Base-by-base conservation (phyloP, 2,113 vertebrate genomes). In the Puma concolor region DNA sequence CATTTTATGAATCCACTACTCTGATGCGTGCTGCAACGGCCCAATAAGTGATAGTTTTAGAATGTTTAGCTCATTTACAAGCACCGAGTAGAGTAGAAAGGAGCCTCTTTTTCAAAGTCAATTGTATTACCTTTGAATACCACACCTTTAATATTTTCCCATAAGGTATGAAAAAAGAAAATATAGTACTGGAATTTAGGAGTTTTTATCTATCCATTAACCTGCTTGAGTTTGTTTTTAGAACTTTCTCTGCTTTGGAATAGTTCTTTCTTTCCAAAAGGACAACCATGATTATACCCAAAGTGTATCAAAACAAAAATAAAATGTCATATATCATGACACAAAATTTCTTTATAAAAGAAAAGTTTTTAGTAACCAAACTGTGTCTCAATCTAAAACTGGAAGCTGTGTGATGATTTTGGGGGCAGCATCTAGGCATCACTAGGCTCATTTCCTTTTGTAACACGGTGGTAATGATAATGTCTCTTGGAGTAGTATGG, bases 1-100 rank as follows among this genome's bases (percentile, higher is more conserved):
- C 19, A 27, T 50, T 82, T 85, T 84, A 88, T 71, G 44, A 90
- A 96, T 54, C n/a, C 50, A 64, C 48, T 71, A 38, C 19, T 2
- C 25, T 71, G 63, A 94, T 1, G 6, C 11, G 36, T 29, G 9
- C 19, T 67, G 31, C 15, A 48, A 16, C 67, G 52, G 17, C 21
- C 91, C 54, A 66, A 44, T 1, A 25, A 72, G 6, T 86, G 41
- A 96, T n/a, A 81, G 17, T 80, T 87, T 69, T 27, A 79, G 52
- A 72, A 94, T 25, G 11, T 83, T 86, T 33, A 66, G 10, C 93
- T 91, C 33, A 88, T 76, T 88, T 89, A 72, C 31, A 76, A 95
- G 85, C 29, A 82, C 12, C 10, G n/a, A 14, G 63, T 50, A 76
- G 19, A 88, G 64, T 36, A 63, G 41, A n/a, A 72, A 86, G 33